Conservation (phyloP, 2,797 vertebrate species). For the Mycteria americana region DNA sequence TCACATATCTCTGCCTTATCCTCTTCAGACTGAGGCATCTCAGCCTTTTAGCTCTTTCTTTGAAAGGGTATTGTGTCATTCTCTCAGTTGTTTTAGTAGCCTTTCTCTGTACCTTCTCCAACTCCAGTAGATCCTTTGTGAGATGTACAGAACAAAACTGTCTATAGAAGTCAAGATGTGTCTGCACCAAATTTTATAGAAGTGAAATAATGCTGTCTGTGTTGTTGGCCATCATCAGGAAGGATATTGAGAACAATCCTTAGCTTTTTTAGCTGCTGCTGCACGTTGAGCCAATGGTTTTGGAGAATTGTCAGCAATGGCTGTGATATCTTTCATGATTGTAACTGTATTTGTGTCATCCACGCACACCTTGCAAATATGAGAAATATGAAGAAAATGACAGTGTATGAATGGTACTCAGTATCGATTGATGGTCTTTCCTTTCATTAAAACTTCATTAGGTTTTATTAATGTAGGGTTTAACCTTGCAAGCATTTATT, state of each 20-base stretch:
- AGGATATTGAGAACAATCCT: background rate
- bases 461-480: background rate
- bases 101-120: background rate
- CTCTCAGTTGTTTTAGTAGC: background rate
- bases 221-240: background rate
- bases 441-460: background rate
- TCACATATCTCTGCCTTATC: background rate
- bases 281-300: background rate
- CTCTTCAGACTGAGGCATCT: background rate
- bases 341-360: background rate
- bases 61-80: background rate
- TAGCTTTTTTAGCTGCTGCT: background rate
- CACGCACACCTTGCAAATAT: background rate
- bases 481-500: background rate
- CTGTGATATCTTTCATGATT: background rate
- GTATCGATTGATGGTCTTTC: background rate
- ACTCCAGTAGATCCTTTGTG: background rate
- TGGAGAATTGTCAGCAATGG: background rate
- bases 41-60: background rate
- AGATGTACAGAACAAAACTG: background rate
- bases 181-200: background rate
- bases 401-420: background rate
- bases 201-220: background rate
- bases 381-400: background rate
- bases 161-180: background rate